Base-by-base conservation (phyloP, 2,113 vertebrate species). In the Thunnus maccoyii region DNA sequence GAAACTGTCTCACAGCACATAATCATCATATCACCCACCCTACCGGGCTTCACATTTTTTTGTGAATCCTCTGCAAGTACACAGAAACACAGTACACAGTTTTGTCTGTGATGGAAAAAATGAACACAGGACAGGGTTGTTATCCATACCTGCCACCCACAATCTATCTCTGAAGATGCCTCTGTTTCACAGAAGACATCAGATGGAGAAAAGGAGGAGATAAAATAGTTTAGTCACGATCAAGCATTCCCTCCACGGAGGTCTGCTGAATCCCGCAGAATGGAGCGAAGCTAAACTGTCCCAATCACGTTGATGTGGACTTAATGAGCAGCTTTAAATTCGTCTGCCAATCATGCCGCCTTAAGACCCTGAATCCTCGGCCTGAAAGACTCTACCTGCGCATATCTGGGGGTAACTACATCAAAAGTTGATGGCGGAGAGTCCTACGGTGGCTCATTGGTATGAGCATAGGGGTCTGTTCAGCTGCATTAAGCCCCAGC, bases 291-390 rank as follows among this genome's bases (percentile, higher is more conserved):
- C 80, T 82, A 82, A 87, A 89, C 84, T 78, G 86, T 78, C 76
- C 62, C 88, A 76, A 78, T 88, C 76, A 79, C 56, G 20, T 14
- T 81, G 68, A 85, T 84, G 73, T 76, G 83, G 86, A 85, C 76
- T 88, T 92, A 93, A 93, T 86, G 85, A 91, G 83, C 5, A 18
- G 83, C 85, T 93, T 90, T 91, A 81, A 84, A 86, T 87, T 86
- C 30, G 1, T 85, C 89, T 92, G 89, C 86, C 93, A 93, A 89
- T 94, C 94, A 90, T 36, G 51, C 12, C 3, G 15, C 80, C 80
- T 90, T 92, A 92, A 91, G 83, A 86, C 80, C 78, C 64, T 25
- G 71, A 86, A 89, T 89, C 86, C 76, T 71, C 30, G 14, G 72
- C 62, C 72, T 58, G 60, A 68, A 84, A 70, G 50, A 68, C 65